A percentile compares a stretch with the other conserved stretches of the same genome.
These are phyloP conservation scores for Euplexia lucipara DNA, from an alignment of 2,888 invertebrate species.

Conservation along the genomic window DNA sequence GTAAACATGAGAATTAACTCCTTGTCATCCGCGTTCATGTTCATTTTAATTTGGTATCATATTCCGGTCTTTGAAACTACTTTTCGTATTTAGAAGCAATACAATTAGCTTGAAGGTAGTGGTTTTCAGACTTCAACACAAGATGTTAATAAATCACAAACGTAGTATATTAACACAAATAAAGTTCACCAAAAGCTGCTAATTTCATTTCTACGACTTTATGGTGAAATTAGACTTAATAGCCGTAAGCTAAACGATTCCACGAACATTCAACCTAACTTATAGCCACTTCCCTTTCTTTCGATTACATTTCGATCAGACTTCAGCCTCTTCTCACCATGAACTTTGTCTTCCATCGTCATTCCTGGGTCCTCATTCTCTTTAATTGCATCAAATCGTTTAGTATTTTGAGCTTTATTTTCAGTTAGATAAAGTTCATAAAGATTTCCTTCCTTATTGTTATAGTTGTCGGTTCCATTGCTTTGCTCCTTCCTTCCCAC, in stretches of 20 bases:
- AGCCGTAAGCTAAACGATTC: slow-evolving; percentile 30
- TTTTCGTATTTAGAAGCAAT: background rate
- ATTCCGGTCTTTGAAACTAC: background rate
- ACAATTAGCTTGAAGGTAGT: slow-evolving; percentile 23
- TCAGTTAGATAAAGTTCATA: slow-evolving; percentile 23
- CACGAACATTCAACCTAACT: slow-evolving; percentile 38
- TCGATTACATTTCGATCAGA: slow-evolving; percentile 40
- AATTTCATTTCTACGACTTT: slow-evolving; percentile 43
- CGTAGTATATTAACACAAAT: slow-evolving; percentile 28
- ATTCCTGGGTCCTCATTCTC: slow-evolving; percentile 25
- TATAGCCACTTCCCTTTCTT: slow-evolving; percentile 46
- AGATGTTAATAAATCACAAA: slow-evolving; percentile 45
- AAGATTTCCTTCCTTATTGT: slow-evolving; percentile 11
- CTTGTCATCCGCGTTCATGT: slow-evolving; percentile 3
- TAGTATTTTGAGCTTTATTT: slow-evolving; percentile 34
- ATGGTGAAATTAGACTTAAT: slow-evolving; percentile 36
- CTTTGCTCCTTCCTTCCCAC: slow-evolving; percentile 47
- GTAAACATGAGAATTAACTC: slow-evolving; percentile 32
- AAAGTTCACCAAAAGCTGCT: slow-evolving; percentile 34
- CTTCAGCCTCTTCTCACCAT: slow-evolving; percentile 26
- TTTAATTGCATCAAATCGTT: slow-evolving; percentile 30
- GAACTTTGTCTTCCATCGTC: slow-evolving; percentile 32
- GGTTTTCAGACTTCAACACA: slow-evolving; percentile 28
- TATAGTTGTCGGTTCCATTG: slow-evolving; percentile 8
- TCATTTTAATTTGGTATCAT: slow-evolving; percentile 9